A percentile compares a stretch with the other conserved stretches of the same genome.
These are phyloP conservation scores for Megaceryle alcyon DNA, from an alignment of 2,797 vertebrate genomes.

Conservation along the genomic window DNA sequence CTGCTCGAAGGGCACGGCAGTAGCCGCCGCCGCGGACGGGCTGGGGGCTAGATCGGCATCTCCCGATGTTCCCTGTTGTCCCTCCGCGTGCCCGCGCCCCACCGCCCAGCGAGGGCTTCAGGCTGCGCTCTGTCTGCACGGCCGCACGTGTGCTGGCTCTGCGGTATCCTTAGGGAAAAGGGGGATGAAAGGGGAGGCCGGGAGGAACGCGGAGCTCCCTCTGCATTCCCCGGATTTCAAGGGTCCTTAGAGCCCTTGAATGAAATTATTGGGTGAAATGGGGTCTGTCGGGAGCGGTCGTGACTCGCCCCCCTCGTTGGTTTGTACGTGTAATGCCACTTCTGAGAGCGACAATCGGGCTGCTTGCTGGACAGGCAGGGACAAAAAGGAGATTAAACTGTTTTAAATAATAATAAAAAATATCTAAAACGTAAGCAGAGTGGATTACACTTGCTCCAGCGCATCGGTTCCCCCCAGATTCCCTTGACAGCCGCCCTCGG, in stretches of 20 bases:
- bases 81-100: not conserved
- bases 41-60: not conserved
- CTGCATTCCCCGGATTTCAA: constrained; percentile 75
- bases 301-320: constrained; percentile 51
- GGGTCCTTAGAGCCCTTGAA: constrained; percentile 78
- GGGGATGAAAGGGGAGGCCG: constrained; percentile 59
- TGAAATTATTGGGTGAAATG: constrained; percentile 77
- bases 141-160: constrained; percentile 35
- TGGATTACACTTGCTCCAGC: constrained; percentile 41
- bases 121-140: not conserved
- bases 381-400: constrained; percentile 76
- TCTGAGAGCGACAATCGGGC: constrained; percentile 74
- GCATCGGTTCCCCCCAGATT: not conserved
- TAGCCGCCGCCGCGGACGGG: not conserved
- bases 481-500: not conserved
- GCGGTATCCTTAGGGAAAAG: constrained; percentile 42
- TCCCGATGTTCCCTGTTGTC: not conserved
- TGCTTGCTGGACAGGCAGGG: constrained; percentile 70
- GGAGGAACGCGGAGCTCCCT: constrained; percentile 35
- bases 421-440: constrained; percentile 40
- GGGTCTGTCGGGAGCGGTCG: constrained; percentile 70
- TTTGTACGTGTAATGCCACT: constrained; percentile 75
- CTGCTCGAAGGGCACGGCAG: not conserved
- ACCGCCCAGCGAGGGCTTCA: not conserved
- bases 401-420: constrained; percentile 73